Evolutionary conservation across 1,140 invertebrate genomes (phyloP), one percentile per base, ranked within the genome.

Genomic region (Meloidogyne exigua): DNA sequence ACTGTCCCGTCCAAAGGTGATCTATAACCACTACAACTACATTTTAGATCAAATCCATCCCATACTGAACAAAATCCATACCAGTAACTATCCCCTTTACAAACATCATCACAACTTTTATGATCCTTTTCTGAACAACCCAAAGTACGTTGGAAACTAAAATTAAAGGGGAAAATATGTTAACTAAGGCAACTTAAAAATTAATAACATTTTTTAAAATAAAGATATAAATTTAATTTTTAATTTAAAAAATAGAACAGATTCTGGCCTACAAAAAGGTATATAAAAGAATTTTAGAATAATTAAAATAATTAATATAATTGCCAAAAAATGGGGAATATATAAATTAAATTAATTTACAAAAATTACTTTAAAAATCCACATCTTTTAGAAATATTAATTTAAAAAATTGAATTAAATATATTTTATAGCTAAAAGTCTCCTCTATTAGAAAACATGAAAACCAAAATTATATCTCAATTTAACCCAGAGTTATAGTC

Each of bases 61-160:
- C 70, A 72, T 7, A n/a, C 15, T 21, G 70, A 72, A 23, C 70
- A 72, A 39, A 28, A 66, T 26, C 70, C 70, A 72, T 72, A 72
- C 70, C 70, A 72, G 21, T 28, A 72, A 39, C 70, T 66, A 66
- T 72, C 70, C 1, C 39, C 70, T 66, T 72, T 72, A 21, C 70
- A 72, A 26, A 72, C 39, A 32, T 72, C 70, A 72, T 72, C 70
- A 39, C 70, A 72, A 49, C 39, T 66, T 49, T n/a, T 18, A 10
- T 72, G 70, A 23, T 72, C 70, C 5, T 28, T 2, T 23, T 72
- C 21, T 28, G 39, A 42, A 67, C 70, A 72, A 10, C 70, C 70
- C 49, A 57, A 57, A 57, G 49, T 57, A n/a, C 49, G 49, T 57
- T 57, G 49, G 21, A n/a, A n/a, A 57, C 49, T 57, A n/a, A 21